phyloP scores from a whole-genome alignment of 37 sponge, comb jelly and placozoan species.

The Ianthella basta region DNA sequence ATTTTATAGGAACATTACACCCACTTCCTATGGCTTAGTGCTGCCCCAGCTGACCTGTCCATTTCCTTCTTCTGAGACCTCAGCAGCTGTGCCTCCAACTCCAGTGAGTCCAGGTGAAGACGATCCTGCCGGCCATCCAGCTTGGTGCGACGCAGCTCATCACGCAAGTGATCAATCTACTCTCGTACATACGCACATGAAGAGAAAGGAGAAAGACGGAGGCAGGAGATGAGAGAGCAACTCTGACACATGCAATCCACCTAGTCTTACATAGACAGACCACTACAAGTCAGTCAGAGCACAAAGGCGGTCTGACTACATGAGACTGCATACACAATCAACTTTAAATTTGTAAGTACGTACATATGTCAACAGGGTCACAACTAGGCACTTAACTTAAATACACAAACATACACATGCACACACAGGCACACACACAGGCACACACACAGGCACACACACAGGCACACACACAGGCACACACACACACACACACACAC shows the following conservation, averaged over 20 bases:
- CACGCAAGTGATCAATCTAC: conserved; percentile 57
- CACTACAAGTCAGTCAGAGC: too few species aligned
- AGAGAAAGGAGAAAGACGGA: conserved; percentile 20
- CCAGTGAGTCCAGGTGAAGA: conserved; percentile 41
- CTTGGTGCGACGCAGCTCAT: conserved; percentile 38
- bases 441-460: background rate
- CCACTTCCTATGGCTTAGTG: background rate
- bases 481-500: too few species aligned
- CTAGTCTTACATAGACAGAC: too few species aligned
- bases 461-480: too few species aligned
- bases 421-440: background rate
- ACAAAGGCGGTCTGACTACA: too few species aligned
- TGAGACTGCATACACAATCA: background rate
- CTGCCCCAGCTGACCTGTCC: conserved; percentile 40
- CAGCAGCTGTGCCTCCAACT: conserved; percentile 42
- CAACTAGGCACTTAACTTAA: background rate
- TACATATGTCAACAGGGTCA: background rate
- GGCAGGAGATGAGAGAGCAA: conserved; percentile 4
- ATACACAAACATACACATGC: background rate
- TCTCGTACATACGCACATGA: background rate
- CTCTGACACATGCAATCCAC: too few species aligned
- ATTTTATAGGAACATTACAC: too few species aligned
- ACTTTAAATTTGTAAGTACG: background rate
- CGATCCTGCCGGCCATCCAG: conserved; percentile 40
- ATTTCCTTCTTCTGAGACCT: conserved; percentile 46